These are phyloP conservation scores for Allolobophora icterica DNA, from an alignment of 2,888 invertebrate species.

Conservation along the genomic window DNA sequence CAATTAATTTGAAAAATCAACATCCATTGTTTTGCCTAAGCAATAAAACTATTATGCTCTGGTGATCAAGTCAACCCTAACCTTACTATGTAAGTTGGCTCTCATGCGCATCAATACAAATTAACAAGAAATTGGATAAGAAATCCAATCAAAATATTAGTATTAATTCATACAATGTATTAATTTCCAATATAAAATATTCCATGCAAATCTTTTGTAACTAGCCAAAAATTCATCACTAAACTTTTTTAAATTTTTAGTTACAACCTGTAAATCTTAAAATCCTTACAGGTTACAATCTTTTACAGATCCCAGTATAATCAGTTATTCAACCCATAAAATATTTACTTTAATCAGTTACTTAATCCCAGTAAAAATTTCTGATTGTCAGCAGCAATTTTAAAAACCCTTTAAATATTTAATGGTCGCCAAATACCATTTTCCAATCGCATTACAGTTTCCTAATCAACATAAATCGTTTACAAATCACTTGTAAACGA, in stretches of 20 bases:
- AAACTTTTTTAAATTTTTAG: neutral
- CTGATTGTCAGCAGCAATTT: neutral
- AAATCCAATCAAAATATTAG: neutral
- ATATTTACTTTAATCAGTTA: neutral
- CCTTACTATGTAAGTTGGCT: neutral
- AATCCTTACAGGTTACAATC: neutral
- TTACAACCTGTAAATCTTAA: neutral
- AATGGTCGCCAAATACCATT: neutral
- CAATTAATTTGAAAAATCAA: neutral
- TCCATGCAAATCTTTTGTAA: neutral
- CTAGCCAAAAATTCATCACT: neutral
- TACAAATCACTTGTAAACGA: conserved; percentile 32
- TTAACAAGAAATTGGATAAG: neutral
- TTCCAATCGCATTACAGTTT: neutral
- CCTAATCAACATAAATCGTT: neutral
- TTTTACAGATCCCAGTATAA: too few species aligned
- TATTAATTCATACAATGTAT: neutral
- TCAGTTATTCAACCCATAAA: neutral
- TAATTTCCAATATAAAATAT: neutral
- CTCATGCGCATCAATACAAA: neutral
- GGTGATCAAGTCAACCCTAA: neutral
- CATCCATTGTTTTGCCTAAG: neutral
- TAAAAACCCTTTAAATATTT: neutral
- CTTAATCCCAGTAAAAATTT: neutral
- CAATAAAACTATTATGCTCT: neutral